These are phyloP conservation scores for Carabus problematicus DNA, from an alignment of 2,888 invertebrate genomes.

Conservation along the genomic window DNA sequence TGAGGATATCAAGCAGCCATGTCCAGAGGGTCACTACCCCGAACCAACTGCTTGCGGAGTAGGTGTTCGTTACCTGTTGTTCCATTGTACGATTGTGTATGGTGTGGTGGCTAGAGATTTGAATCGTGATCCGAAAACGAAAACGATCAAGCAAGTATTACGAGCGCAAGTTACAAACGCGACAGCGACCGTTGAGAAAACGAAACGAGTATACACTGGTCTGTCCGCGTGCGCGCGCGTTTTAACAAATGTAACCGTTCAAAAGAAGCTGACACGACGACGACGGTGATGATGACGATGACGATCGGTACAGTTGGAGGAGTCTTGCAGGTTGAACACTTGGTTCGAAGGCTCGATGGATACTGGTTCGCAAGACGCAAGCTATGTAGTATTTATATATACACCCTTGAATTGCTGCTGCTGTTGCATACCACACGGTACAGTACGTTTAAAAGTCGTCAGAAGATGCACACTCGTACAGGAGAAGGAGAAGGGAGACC, in stretches of 20 bases:
- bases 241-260: background rate
- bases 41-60: slow-evolving; percentile 23
- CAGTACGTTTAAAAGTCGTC: slow-evolving; percentile 2
- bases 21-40: slow-evolving; percentile 36
- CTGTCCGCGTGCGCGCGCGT: background rate
- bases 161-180: slow-evolving; percentile 1
- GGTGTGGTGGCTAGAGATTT: background rate
- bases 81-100: slow-evolving; percentile 29
- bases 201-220: too few relatives aligned
- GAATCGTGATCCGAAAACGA: too few relatives aligned
- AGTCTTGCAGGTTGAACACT: background rate
- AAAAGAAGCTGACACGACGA: too few relatives aligned
- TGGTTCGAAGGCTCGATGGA: background rate
- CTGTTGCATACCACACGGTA: slow-evolving; percentile 10
- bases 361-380: slow-evolving; percentile 4
- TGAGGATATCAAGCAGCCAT: slow-evolving; percentile 36
- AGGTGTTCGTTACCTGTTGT: slow-evolving; percentile 42
- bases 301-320: background rate
- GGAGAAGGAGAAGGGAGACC: too few relatives aligned
- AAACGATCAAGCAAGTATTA: background rate
- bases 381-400: slow-evolving; percentile 2
- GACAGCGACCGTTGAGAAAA: too few relatives aligned
- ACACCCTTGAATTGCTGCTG: slow-evolving; percentile 12
- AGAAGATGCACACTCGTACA: too few relatives aligned
- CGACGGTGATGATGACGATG: background rate